phyloP scores from a whole-genome alignment of 2,888 invertebrate species.

The Idaea dimidiata region DNA sequence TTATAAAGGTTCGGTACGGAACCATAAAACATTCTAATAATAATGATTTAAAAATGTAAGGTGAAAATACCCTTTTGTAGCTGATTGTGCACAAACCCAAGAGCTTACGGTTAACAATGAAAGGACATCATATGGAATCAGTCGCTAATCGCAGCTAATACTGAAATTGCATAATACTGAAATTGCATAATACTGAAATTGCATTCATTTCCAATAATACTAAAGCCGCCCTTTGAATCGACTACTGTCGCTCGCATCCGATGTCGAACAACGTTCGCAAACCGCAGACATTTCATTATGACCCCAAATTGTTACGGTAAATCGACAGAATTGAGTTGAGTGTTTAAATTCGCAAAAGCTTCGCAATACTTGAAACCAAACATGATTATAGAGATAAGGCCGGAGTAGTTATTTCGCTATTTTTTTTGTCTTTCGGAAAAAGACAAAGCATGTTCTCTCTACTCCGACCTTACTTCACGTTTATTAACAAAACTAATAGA shows the following conservation, averaged over 20 bases:
- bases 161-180: conserved; percentile 9
- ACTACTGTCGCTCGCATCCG: not conserved
- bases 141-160: conserved; percentile 4
- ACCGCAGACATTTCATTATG: not conserved
- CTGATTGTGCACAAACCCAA: too few relatives aligned
- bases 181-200: conserved; percentile 9
- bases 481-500: too few relatives aligned
- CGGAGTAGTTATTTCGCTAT: too few relatives aligned
- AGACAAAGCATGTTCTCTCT: too few relatives aligned
- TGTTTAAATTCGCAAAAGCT: not conserved
- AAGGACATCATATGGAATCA: not conserved
- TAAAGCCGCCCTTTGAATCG: not conserved
- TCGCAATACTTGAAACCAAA: not conserved
- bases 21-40: too few relatives aligned
- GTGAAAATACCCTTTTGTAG: too few relatives aligned
- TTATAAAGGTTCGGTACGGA: too few relatives aligned
- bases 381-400: not conserved
- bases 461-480: too few relatives aligned
- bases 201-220: not conserved
- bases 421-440: too few relatives aligned
- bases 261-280: not conserved
- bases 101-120: not conserved
- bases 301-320: not conserved
- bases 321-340: conserved; percentile 9
- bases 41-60: too few relatives aligned